Evolutionary conservation across 2,113 vertebrate species (phyloP), one percentile per base, ranked within the genome.

Genomic region (Lampris incognitus): DNA sequence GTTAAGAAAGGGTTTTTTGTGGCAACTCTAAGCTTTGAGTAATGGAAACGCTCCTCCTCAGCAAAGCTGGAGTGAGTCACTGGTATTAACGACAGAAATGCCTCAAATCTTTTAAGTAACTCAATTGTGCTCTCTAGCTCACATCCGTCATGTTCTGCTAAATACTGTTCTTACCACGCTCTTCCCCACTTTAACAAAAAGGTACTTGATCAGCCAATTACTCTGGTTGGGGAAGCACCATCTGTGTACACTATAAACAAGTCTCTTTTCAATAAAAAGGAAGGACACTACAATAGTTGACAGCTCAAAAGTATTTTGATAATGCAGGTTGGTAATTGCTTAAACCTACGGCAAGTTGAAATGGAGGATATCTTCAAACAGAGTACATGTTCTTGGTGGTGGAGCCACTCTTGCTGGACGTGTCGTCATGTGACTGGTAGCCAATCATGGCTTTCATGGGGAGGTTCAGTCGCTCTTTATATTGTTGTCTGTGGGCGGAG

Each of bases 341-440:
- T 92, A 94, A 92, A 92, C 93, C 94, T 94, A 94, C 91, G 87
- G 89, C 82, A 42, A 91, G 78, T 82, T 87, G 86, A 91, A 89
- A 88, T 52, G 9, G 63, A 5, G 67, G 66, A 63, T 65, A 71
- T 88, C 84, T 90, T 95, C 93, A 95, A 92, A 95, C 92, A 0
- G 94, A 92, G 74, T 94, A 95, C 91, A 95, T 93, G 89, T 95
- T 95, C 89, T 95, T 95, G 89, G 95, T 95, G 73, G 95, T 95
- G 85, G 95, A 95, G 68, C 95, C 95, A 37, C 95, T 95, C 93
- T 95, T 95, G 92, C 95, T 95, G 91, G 95, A 95, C 52, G 95
- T 95, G 92, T 95, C 95, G 42, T 95, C 95, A 1, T 95, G 95
- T 80, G 95, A 95, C 90, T 95, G 95, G 91, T 95, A 95, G 84